phyloP scores from a whole-genome alignment of 2,888 invertebrate genomes.

The Epirrhoe alternata region DNA sequence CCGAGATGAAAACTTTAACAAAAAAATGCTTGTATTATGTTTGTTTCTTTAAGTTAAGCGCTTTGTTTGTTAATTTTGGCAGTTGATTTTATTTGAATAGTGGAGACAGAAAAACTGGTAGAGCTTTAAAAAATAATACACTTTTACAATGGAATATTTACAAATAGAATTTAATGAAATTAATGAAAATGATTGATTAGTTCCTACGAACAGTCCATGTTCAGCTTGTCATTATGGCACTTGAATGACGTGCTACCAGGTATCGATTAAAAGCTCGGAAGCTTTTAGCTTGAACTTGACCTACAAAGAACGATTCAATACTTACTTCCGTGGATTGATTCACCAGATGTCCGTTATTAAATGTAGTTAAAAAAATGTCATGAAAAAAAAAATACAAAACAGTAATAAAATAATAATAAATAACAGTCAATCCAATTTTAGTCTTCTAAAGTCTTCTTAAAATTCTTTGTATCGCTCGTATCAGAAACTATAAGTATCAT shows the following conservation, averaged over 20 bases:
- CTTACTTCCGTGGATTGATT: background rate
- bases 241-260: background rate
- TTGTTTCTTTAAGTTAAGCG: too few relatives aligned
- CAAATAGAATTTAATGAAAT: background rate
- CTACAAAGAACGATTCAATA: background rate
- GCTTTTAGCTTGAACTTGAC: conserved; percentile 1
- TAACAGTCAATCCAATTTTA: too few relatives aligned
- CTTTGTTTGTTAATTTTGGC: background rate
- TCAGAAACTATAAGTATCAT: too few relatives aligned
- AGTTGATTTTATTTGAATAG: background rate
- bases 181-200: background rate
- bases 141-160: background rate
- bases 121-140: too few relatives aligned
- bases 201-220: background rate
- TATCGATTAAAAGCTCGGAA: conserved; percentile 2
- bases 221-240: background rate
- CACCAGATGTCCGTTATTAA: background rate
- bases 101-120: too few relatives aligned
- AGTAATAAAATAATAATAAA: too few relatives aligned
- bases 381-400: too few relatives aligned
- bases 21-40: too few relatives aligned
- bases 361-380: background rate
- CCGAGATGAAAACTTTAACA: too few relatives aligned
- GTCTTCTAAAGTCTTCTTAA: too few relatives aligned
- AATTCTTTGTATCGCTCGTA: too few relatives aligned